Evolutionary conservation across 2,888 invertebrate species (phyloP), one percentile per base, ranked within the genome.

Genomic region (Zygaena filipendulae): DNA sequence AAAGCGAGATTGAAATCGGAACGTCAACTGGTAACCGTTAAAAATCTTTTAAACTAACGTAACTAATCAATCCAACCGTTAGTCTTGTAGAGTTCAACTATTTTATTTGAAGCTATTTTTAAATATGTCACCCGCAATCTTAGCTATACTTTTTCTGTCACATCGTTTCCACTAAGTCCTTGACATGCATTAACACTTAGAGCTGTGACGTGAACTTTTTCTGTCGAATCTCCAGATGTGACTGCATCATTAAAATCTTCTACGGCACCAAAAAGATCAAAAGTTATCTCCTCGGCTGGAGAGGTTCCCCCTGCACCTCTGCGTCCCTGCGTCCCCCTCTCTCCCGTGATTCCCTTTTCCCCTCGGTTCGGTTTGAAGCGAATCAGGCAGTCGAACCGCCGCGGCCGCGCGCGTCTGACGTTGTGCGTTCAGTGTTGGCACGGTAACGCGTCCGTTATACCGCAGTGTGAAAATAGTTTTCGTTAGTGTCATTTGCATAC

Each of bases 121-220:
- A 64, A 60, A 66, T 59, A 66, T 71, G 69, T 77, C 75, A 75
- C 71, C 70, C 72, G 66, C 71, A 66, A 68, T 60, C 59, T 53
- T 51, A 43, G 45, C 42, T 49, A 43, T 45, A 52, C 56, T 70
- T 74, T 69, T 72, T 74, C 63, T 71, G 57, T 60, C 71, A 72
- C 70, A 52, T 68, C 64, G 59, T 70, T 68, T 62, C 55, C 40
- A 57, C 54, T 59, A 52, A 71, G 69, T 67, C 67, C 70, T 72
- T 69, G 70, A 75, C 74, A 75, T 69, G 75, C 68, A 75, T 79
- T 77, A 74, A 77, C 77, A 77, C 77, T 74, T 72, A 72, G 51
- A 40, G 27, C 38, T 41, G 43, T 43, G 46, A 51, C 48, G 61
- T 56, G 62, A 55, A 66, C 63, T 75, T 77, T 77, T 77, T 79